These are phyloP conservation scores for Cataglyphis rosenhaueri DNA, from an alignment of 2,888 invertebrate genomes.

Conservation along the genomic window DNA sequence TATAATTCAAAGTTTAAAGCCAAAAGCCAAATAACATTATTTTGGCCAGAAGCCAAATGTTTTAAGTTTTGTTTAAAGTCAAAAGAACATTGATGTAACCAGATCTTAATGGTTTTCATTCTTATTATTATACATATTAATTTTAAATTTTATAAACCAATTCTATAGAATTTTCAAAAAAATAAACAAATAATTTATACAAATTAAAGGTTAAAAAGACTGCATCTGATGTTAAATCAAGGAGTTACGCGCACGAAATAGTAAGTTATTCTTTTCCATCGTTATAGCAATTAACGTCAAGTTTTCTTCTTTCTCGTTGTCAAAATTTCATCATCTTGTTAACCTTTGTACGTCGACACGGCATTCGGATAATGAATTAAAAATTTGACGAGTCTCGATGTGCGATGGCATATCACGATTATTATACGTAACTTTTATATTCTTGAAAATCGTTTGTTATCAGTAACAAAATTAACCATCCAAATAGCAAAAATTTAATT, in stretches of 20 bases:
- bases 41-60: too few relatives aligned
- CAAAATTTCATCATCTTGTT: slow-evolving; percentile 16
- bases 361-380: slow-evolving; percentile 40
- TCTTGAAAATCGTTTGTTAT: neutral
- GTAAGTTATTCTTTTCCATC: slow-evolving; percentile 1
- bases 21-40: too few relatives aligned
- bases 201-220: neutral
- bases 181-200: neutral
- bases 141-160: neutral
- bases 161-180: neutral
- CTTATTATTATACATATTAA: neutral
- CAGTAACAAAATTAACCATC: slow-evolving; percentile 8
- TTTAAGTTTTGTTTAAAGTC: too few relatives aligned
- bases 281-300: slow-evolving; percentile 29
- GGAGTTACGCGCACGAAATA: slow-evolving; percentile 1
- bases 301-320: neutral
- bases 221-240: neutral
- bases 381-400: slow-evolving; percentile 32
- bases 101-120: too few relatives aligned
- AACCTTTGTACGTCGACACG: neutral
- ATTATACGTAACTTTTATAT: neutral
- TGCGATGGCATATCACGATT: slow-evolving; percentile 7
- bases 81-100: too few relatives aligned
- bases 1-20: too few relatives aligned
- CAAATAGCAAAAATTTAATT: slow-evolving; percentile 2